Base-by-base conservation (phyloP, 1,140 invertebrate genomes). In the Ptiloglossa arizonensis region DNA sequence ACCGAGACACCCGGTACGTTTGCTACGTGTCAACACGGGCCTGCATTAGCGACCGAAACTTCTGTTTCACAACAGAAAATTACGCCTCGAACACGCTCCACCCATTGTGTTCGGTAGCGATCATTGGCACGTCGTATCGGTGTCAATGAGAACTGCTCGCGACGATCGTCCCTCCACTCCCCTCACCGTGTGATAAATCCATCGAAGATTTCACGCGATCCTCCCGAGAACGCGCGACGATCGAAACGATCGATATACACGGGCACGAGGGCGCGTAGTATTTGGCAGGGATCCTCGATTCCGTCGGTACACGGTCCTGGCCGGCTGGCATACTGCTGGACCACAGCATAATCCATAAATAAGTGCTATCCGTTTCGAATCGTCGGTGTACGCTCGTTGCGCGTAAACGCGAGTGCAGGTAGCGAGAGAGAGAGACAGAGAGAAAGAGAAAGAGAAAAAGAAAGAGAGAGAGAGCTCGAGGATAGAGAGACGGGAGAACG, bases 301-400 rank as follows among this genome's bases (percentile, higher is more conserved):
- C 60, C 57, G 44, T 57, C 62, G 32, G 67, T 52, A 52, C 48
- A 74, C 68, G 48, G 71, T 54, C 60, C 56, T 59, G 75, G 60
- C 77, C 63, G 75, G 60, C 77, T 89, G 87, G 87, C 87, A 83
- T 80, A 78, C 52, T 17, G 63, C 67, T 71, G 72, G 83, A 76
- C 85, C 83, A 66, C 72, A 86, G 70, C 73, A 84, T 89, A 87
- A 87, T 89, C 89, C 88, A 89, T 88, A 89, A 89, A 89, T 89
- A 89, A 89, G 79, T 63, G 62, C 50, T 75, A 77, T 77, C 80
- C 79, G 66, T 67, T 68, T 79, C 57, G 62, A 27, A 54, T 52
- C 44, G 64, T n/a, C n/a, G 29, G 13, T 68, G 73, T 73, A 72
- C 63, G 41, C 1, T 44, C 46, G 60, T 24, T 15, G 19, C 11